Conservation (phyloP, 2,113 vertebrate genomes). For the Gorilla gorilla region DNA sequence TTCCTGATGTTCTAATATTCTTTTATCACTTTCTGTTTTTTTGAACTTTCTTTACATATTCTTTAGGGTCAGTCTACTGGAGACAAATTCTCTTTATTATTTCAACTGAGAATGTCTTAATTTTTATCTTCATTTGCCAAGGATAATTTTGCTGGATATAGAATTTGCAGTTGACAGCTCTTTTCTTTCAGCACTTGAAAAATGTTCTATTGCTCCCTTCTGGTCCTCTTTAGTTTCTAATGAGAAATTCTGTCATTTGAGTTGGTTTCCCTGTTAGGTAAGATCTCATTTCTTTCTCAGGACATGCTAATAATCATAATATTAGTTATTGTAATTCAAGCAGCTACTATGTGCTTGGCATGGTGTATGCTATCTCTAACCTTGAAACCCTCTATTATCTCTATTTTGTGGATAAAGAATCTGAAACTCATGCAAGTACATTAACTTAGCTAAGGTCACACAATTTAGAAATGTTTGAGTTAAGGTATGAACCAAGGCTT, state of each 20-base stretch:
- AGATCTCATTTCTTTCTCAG: neutral
- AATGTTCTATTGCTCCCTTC: neutral
- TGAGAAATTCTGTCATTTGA: neutral
- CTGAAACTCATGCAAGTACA: neutral
- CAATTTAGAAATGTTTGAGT: neutral
- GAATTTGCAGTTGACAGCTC: neutral
- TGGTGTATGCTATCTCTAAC: neutral
- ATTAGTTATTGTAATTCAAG: neutral
- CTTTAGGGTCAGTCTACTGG: neutral
- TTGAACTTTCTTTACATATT: neutral
- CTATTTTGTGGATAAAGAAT: neutral
- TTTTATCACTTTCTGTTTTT: neutral
- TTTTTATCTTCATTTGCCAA: neutral
- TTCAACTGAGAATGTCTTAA: neutral
- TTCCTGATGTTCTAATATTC: neutral
- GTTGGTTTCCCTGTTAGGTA: neutral
- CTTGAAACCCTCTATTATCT: neutral
- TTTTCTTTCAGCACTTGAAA: neutral
- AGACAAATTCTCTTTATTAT: neutral
- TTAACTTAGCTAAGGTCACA: neutral
- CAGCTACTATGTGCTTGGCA: neutral
- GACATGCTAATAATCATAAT: neutral
- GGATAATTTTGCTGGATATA: neutral
- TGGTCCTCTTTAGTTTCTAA: neutral
- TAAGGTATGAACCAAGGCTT: neutral